Evolutionary conservation across 2,797 vertebrate genomes (phyloP).

Genomic region (Toxotes lorentzi): DNA sequence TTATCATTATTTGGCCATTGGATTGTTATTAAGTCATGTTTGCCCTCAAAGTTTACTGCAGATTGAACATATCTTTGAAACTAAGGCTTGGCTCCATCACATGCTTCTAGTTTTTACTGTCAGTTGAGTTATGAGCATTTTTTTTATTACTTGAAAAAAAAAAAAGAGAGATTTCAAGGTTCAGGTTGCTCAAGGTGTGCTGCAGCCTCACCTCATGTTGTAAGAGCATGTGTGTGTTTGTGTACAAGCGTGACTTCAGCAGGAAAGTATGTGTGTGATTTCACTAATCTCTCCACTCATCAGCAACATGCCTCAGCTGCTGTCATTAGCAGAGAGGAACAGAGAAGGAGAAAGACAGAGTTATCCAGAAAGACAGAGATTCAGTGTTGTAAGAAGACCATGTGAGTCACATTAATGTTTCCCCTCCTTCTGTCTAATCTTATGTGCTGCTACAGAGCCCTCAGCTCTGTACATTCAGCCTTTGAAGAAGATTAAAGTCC

Average conservation of each 20-base stretch:
- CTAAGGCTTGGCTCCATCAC: neutral
- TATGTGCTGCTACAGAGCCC: slow-evolving; percentile 21
- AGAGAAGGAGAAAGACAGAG: neutral
- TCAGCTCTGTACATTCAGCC: slow-evolving; percentile 5
- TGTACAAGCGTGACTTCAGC: slow-evolving; percentile 54
- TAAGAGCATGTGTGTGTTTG: slow-evolving; percentile 24
- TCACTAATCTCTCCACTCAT: slow-evolving; percentile 39
- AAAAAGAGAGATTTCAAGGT: slow-evolving; percentile 9
- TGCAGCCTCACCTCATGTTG: slow-evolving; percentile 33
- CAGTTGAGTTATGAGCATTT: neutral
- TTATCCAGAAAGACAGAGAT: neutral
- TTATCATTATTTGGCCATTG: neutral
- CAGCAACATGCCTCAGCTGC: slow-evolving; percentile 34
- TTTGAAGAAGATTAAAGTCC: slow-evolving; percentile 45
- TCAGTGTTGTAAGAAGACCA: neutral
- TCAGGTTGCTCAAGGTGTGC: slow-evolving; percentile 47
- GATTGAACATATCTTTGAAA: neutral
- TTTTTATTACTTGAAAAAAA: neutral
- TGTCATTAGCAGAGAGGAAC: slow-evolving; percentile 17
- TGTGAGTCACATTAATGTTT: slow-evolving; percentile 39
- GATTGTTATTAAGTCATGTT: neutral
- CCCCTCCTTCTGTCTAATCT: slow-evolving; percentile 28
- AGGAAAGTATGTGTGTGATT: slow-evolving; percentile 64
- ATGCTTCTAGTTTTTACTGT: neutral
- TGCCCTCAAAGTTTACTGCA: neutral